A percentile compares a stretch with the other conserved stretches of the same genome.
Evolutionary conservation across 2,113 vertebrate genomes (phyloP).

Genomic region (Neolamprologus sp.): DNA sequence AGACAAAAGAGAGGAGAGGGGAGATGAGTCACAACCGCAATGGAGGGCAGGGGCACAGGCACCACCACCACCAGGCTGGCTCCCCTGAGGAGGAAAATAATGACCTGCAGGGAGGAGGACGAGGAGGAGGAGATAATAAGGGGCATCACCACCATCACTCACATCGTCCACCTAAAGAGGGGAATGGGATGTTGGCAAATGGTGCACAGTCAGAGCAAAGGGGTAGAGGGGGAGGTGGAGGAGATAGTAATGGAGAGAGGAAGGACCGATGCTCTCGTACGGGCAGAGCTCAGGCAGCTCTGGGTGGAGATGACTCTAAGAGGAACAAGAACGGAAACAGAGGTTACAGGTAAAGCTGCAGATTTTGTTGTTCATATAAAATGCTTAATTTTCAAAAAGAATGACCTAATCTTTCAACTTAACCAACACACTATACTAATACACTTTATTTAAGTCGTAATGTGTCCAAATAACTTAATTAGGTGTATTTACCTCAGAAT

Average conservation of each 20-base stretch:
- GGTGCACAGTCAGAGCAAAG: conserved; percentile 70
- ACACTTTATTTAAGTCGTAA: not conserved
- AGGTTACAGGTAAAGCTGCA: conserved; percentile 71
- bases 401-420: not conserved
- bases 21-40: conserved; percentile 72
- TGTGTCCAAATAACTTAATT: not conserved
- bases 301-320: conserved; percentile 72
- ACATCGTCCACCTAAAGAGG: conserved; percentile 73
- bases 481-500: not conserved
- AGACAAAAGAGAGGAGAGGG: conserved; percentile 46
- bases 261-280: conserved; percentile 72
- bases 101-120: not conserved
- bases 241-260: conserved; percentile 71
- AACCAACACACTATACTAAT: not conserved
- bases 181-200: conserved; percentile 67
- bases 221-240: conserved; percentile 23
- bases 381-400: not conserved
- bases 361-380: not conserved
- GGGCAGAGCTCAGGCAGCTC: conserved; percentile 62
- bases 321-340: conserved; percentile 65
- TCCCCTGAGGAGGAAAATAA: conserved; percentile 73
- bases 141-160: conserved; percentile 80
- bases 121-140: conserved; percentile 55
- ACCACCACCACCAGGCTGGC: conserved; percentile 75
- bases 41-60: conserved; percentile 74